Evolutionary conservation across 2,113 vertebrate genomes (phyloP), one percentile per base, ranked within the genome.

Genomic region (Gnathonemus longibarbis): DNA sequence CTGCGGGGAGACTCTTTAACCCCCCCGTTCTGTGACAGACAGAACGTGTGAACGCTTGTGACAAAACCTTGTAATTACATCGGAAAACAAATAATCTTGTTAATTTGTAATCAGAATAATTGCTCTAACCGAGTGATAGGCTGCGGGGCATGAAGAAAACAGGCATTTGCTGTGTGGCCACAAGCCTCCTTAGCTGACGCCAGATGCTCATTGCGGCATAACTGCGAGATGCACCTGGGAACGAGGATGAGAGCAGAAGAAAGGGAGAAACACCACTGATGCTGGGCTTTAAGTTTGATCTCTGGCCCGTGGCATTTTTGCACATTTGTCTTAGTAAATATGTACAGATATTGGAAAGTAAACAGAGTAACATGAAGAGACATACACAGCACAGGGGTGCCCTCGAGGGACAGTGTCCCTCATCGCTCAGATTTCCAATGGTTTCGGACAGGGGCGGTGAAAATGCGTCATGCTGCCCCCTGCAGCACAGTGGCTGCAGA

Each of bases 61-160:
- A 80, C 66, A 52, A 49, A 89, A 80, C 46, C 27, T 70, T 80
- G 27, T 80, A 35, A 80, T 80, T 89, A 80, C 31, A 31, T 21
- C 17, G 66, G 19, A 70, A 88, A 74, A 89, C 88, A 80, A 77
- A 89, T 89, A 89, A 89, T 35, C 66, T 88, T 88, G 70, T 80
- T 89, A 89, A 89, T 89, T 49, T 80, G 66, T 52, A 80, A 80
- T 89, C 62, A 77, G 45, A 80, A 80, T 80, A 89, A 89, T 80
- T 89, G 66, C 8, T 10, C 66, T 49, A 39, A 89, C 77, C 13
- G 9, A 31, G 24, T 10, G 45, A 74, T 48, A 88, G 56, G 45
- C 66, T 39, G 31, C 3, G 17, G 48, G 70, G 88, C 70, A 74
- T 52, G 46, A 27, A 35, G 46, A 15, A 39, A 74, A 49, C 66